Conservation (phyloP, 2,888 invertebrate species). For the Apamea monoglypha region DNA sequence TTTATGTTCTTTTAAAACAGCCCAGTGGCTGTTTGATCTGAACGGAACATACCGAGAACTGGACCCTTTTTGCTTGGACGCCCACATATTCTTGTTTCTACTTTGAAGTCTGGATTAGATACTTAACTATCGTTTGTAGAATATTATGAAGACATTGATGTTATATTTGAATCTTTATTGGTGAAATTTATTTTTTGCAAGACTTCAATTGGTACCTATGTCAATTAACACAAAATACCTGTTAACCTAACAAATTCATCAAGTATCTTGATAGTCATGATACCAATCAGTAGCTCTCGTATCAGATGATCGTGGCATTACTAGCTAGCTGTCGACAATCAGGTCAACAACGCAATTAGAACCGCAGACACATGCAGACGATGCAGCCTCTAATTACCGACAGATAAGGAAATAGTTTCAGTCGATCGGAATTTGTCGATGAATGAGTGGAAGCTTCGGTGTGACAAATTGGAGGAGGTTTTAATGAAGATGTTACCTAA, state of each 20-base stretch:
- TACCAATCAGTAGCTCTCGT: slow-evolving; percentile 14
- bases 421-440: slow-evolving; percentile 14
- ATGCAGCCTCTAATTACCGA: slow-evolving; percentile 57
- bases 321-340: slow-evolving; percentile 32
- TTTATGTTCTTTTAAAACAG: not conserved
- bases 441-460: not conserved
- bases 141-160: not conserved
- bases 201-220: not conserved
- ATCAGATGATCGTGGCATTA: slow-evolving; percentile 30
- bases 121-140: not conserved
- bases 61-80: too few species aligned
- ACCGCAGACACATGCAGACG: slow-evolving; percentile 51
- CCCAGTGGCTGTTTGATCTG: too few species aligned
- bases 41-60: too few species aligned
- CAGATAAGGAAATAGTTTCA: slow-evolving; percentile 59
- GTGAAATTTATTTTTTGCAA: not conserved
- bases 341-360: slow-evolving; percentile 60
- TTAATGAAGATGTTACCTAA: not conserved
- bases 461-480: slow-evolving; percentile 1
- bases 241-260: not conserved
- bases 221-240: not conserved
- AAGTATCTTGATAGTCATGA: slow-evolving; percentile 9
- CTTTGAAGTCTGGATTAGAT: not conserved
- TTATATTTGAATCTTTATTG: not conserved
- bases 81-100: not conserved